phyloP scores from a whole-genome alignment of 2,888 invertebrate genomes.

The Perizoma flavofasciatum region DNA sequence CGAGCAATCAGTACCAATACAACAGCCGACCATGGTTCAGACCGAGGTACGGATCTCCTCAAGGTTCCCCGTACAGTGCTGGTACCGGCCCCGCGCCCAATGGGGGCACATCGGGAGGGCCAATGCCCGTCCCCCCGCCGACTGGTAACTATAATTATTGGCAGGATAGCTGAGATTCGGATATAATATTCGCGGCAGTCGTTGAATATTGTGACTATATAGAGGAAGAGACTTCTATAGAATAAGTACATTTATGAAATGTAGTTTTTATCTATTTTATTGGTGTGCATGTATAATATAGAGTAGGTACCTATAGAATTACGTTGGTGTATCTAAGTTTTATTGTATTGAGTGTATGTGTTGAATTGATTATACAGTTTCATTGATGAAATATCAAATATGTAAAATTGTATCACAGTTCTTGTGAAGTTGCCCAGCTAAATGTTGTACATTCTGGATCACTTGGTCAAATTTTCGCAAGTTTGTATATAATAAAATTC shows the following conservation, averaged over 20 bases:
- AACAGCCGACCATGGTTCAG: slow-evolving; percentile 77
- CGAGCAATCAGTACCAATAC: slow-evolving; percentile 75
- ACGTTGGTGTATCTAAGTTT: slow-evolving; percentile 8
- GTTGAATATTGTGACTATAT: slow-evolving; percentile 45
- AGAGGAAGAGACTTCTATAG: slow-evolving; percentile 62
- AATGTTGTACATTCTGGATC: too few relatives aligned
- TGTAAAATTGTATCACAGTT: too few relatives aligned
- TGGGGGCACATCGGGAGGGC: slow-evolving; percentile 52
- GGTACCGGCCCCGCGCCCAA: slow-evolving; percentile 72
- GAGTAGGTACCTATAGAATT: slow-evolving; percentile 2
- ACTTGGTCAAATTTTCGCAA: too few relatives aligned
- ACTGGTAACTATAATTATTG: slow-evolving; percentile 74
- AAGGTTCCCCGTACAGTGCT: slow-evolving; percentile 70
- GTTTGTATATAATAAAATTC: too few relatives aligned
- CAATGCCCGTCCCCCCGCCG: slow-evolving; percentile 75
- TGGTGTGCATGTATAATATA: slow-evolving; percentile 28
- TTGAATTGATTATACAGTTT: too few relatives aligned
- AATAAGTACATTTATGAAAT: slow-evolving; percentile 69
- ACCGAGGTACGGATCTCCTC: slow-evolving; percentile 73
- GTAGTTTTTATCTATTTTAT: slow-evolving; percentile 53
- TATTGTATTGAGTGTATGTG: neutral
- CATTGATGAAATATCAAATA: too few relatives aligned
- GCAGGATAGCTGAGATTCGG: slow-evolving; percentile 77
- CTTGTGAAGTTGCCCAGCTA: too few relatives aligned
- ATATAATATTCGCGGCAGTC: slow-evolving; percentile 51